Base-by-base conservation (phyloP, 1,140 invertebrate species). In the Sminthurides bifidus region DNA sequence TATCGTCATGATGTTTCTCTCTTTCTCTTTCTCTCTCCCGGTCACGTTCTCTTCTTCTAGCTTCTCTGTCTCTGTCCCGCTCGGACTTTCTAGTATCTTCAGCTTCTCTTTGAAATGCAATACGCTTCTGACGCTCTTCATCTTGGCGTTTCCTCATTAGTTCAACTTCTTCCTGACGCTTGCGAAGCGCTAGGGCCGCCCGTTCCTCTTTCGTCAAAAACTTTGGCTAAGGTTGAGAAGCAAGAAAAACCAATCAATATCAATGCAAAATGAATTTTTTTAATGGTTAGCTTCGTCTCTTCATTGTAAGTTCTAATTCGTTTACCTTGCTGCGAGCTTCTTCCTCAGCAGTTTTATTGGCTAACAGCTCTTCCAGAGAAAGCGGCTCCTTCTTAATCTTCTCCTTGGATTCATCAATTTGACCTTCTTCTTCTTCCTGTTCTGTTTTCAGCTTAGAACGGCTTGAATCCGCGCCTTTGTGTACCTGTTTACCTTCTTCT, bases 201-300 rank as follows among this genome's bases (percentile, higher is more conserved):
- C 95, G 76, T 73, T 98, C 90, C 72, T 94, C 92, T 75, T 96
- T 97, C 0, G 89, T 91, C 23, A 98, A 74, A 72, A 98, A 99
- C 45, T 96, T 93, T 0, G 95, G 95, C 75, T 81, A 65, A 58
- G 40, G 43, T 51, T 65, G 44, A 62, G 12, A 37, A 49, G 19
- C 35, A 38, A 33, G 37, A 15, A 29, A 40, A 27, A 23, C n/a
- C 3, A 56, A n/a, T 45, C 37, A 26, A 27, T 60, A 23, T 12
- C 14, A 10, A 15, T 44, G 41, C 10, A 29, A 24, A 48, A 10
- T 26, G 45, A 24, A 12, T 35, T 10, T 35, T 35, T 35, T 35
- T 35, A 10, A 35, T 44, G 10, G 10, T 44, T 21, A 44, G 12
- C 21, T 12, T 8, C 21, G 12, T 12, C 41, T 10, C 19, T 10